phyloP scores from a whole-genome alignment of 2,797 vertebrate genomes.

The Macropus fuliginosus region DNA sequence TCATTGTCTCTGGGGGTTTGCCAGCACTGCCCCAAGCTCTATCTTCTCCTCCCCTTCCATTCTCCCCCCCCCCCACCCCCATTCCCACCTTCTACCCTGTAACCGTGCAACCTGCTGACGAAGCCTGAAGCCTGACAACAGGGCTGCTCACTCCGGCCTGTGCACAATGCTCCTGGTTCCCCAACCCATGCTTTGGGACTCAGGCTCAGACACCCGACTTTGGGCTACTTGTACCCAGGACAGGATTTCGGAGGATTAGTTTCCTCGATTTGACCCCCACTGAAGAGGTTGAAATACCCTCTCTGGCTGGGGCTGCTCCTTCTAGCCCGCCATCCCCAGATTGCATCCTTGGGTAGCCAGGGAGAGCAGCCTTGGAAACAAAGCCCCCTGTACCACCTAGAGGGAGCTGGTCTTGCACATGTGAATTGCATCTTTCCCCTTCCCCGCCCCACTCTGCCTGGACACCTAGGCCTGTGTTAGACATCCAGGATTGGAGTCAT shows the following conservation, averaged over 20 bases:
- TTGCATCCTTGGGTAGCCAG: not conserved
- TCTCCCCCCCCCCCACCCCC: not conserved
- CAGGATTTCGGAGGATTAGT: too few species aligned
- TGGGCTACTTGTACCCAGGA: too few species aligned
- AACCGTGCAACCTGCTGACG: not conserved
- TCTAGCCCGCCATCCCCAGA: not conserved
- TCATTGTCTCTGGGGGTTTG: not conserved
- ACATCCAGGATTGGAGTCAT: not conserved
- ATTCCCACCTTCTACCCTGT: not conserved
- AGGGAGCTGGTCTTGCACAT: not conserved
- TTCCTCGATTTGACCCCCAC: not conserved
- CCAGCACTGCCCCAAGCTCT: not conserved
- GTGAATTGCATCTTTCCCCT: not conserved
- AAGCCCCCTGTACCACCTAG: not conserved
- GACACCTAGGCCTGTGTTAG: not conserved
- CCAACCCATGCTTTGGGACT: not conserved
- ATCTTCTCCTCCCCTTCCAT: not conserved
- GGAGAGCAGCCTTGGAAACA: not conserved
- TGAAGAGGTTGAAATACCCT: not conserved
- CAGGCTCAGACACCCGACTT: too few species aligned
- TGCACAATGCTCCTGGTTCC: not conserved
- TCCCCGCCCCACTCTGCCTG: not conserved
- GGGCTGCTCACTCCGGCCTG: not conserved
- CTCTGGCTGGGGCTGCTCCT: not conserved
- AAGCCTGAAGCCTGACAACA: not conserved